Evolutionary conservation across 2,113 vertebrate species (phyloP).

Genomic region (Callospermophilus lateralis): DNA sequence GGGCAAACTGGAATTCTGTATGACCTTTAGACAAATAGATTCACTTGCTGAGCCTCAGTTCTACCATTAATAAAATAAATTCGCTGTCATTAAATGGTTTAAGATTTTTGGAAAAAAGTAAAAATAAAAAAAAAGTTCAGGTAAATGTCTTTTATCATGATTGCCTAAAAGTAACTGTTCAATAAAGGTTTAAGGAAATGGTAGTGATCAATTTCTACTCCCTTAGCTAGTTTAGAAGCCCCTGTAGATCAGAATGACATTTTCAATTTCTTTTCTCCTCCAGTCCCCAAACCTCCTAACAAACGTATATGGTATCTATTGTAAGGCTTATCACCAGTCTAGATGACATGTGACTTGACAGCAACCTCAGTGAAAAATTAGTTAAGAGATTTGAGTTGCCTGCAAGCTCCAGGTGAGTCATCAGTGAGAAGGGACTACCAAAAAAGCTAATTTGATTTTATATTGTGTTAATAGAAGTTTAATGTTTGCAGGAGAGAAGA

Average conservation of each 20-base stretch:
- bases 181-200: not conserved
- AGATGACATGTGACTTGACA: constrained; percentile 22
- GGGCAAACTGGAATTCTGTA: not conserved
- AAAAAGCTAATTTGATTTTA: constrained; percentile 44
- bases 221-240: constrained; percentile 22
- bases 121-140: not conserved
- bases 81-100: not conserved
- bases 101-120: not conserved
- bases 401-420: constrained; percentile 36
- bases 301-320: not conserved
- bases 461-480: constrained; percentile 29
- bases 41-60: not conserved
- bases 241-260: constrained; percentile 3
- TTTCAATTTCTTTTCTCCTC: constrained; percentile 50
- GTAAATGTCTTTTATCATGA: not conserved
- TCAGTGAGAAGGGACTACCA: constrained; percentile 14
- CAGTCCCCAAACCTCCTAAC: not conserved
- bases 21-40: not conserved
- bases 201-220: not conserved
- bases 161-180: not conserved
- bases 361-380: constrained; percentile 42
- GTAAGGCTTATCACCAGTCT: constrained; percentile 11
- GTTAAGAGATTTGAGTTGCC: constrained; percentile 48
- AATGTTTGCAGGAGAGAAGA: not conserved
- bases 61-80: not conserved